Evolutionary conservation across 2,888 invertebrate genomes (phyloP).

Genomic region (Melieria picta): DNA sequence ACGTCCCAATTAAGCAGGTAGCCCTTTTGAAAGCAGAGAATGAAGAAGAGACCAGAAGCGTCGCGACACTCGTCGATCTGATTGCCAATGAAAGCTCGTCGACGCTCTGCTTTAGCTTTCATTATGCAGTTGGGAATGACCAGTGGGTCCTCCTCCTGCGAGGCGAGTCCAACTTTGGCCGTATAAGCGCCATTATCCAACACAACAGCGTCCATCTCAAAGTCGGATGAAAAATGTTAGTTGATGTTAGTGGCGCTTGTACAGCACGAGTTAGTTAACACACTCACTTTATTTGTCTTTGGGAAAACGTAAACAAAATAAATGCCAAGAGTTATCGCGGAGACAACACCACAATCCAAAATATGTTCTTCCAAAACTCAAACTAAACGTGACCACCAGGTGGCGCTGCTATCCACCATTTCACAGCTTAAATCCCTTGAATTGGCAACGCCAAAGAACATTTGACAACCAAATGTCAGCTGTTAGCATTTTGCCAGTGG

Average conservation of each 20-base stretch:
- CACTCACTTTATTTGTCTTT: too few relatives aligned
- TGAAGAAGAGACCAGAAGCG: conserved; percentile 92
- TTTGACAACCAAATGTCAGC: conserved; percentile 1
- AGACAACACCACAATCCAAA: too few relatives aligned
- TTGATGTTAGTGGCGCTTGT: background rate
- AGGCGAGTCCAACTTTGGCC: conserved; percentile 85
- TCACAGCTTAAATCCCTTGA: too few relatives aligned
- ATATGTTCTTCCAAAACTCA: too few relatives aligned
- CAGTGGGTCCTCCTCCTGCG: conserved; percentile 74
- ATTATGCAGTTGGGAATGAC: conserved; percentile 94
- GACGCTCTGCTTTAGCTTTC: conserved; percentile 96
- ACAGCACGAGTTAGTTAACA: too few relatives aligned
- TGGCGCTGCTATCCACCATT: too few relatives aligned
- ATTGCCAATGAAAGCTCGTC: conserved; percentile 91
- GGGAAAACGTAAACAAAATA: background rate
- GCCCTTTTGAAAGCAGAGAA: conserved; percentile 94
- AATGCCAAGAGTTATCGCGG: background rate
- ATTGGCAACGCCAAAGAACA: background rate
- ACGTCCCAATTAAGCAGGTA: conserved; percentile 95
- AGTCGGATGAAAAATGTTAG: background rate
- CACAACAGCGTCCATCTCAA: conserved; percentile 65
- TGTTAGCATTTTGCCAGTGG: conserved; percentile 9
- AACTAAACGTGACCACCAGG: too few relatives aligned
- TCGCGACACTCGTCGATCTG: conserved; percentile 98
- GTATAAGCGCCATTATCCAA: conserved; percentile 91